A percentile compares a stretch with the other conserved stretches of the same genome.
Conservation (phyloP, 23 tunicate genomes). For the Ascidia mentula region DNA sequence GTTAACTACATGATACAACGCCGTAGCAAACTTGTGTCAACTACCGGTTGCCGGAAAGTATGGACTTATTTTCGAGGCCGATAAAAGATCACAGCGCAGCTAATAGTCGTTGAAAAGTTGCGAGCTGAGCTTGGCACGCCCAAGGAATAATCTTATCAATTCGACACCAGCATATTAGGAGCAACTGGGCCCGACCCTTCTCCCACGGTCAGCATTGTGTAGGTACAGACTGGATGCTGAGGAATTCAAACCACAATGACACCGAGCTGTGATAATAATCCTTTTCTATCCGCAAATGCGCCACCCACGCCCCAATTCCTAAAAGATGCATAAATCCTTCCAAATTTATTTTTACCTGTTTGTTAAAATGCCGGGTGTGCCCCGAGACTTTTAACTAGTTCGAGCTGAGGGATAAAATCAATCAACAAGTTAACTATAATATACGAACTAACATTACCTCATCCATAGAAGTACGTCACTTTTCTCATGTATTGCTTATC, state of each 20-base stretch:
- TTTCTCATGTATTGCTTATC: no score
- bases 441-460: no score
- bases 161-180: background rate
- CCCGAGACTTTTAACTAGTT: no score
- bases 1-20: background rate
- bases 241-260: background rate
- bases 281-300: conserved; percentile 11
- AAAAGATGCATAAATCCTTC: background rate
- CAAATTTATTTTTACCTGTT: no score
- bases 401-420: no score
- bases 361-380: no score
- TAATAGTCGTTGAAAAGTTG: background rate
- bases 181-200: background rate
- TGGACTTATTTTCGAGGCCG: background rate
- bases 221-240: background rate
- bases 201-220: background rate
- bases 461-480: no score
- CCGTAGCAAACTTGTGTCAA: background rate
- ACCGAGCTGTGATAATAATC: background rate
- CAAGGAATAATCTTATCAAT: background rate
- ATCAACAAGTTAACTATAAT: no score
- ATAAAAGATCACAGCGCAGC: conserved; percentile 4
- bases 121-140: conserved; percentile 7
- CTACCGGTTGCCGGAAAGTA: background rate
- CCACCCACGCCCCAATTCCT: background rate